Conservation (phyloP, 2,113 vertebrate genomes). For the Channa argus region DNA sequence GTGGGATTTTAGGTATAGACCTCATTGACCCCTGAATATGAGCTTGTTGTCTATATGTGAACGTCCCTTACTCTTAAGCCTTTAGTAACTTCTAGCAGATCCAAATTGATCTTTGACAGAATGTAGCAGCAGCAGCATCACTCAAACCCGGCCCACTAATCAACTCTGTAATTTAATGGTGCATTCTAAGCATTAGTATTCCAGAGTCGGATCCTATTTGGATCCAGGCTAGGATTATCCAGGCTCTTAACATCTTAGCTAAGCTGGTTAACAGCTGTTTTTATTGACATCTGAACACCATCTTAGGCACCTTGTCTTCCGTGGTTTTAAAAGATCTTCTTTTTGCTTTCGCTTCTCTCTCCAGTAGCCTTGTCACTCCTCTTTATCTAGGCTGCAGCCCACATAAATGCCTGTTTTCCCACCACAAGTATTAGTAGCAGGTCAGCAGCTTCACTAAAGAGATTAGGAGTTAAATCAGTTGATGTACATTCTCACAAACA, state of each 20-base stretch:
- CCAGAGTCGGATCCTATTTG: constrained; percentile 68
- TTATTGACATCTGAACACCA: constrained; percentile 82
- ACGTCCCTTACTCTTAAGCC: constrained; percentile 21
- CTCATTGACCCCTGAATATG: no score
- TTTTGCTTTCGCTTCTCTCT: constrained; percentile 22
- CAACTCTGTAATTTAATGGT: constrained; percentile 60
- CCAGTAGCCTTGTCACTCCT: constrained; percentile 32
- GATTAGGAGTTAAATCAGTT: constrained; percentile 12
- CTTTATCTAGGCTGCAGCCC: constrained; percentile 38
- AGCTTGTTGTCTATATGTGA: background rate
- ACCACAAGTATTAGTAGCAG: constrained; percentile 28
- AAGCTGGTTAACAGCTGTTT: constrained; percentile 87
- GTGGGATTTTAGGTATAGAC: background rate
- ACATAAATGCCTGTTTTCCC: constrained; percentile 53
- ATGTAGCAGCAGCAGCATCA: constrained; percentile 32
- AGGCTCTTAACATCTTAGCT: constrained; percentile 81
- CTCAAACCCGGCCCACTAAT: constrained; percentile 58
- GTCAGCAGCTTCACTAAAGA: constrained; percentile 22
- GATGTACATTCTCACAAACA: constrained; percentile 25
- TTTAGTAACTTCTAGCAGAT: constrained; percentile 41
- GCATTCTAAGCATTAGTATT: constrained; percentile 79
- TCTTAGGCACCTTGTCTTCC: constrained; percentile 53
- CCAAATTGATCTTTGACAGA: constrained; percentile 43
- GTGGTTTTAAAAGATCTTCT: constrained; percentile 65
- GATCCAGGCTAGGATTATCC: constrained; percentile 81